phyloP scores from a whole-genome alignment of 2,113 vertebrate genomes.

The Stictonetta naevosa region DNA sequence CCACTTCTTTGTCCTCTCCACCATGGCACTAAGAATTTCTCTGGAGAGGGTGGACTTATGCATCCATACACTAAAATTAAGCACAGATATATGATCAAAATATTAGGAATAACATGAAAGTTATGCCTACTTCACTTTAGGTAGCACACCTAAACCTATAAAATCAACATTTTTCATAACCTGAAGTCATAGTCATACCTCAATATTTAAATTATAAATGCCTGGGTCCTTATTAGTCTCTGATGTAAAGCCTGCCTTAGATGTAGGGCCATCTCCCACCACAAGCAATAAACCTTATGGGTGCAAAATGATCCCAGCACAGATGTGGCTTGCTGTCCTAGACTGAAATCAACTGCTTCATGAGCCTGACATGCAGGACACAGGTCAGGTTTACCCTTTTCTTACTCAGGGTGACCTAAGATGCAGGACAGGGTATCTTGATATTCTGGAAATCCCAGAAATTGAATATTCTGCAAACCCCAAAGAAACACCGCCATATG shows the following conservation, averaged over 20 bases:
- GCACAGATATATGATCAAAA: neutral
- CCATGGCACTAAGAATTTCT: neutral
- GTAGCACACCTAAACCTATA: neutral
- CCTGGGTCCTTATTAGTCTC: neutral
- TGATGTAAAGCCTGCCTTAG: neutral
- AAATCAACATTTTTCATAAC: neutral
- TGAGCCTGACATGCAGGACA: neutral
- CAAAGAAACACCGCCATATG: neutral
- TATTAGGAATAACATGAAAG: neutral
- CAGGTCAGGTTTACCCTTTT: neutral
- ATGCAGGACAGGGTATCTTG: neutral
- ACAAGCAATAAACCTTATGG: neutral
- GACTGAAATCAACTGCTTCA: neutral
- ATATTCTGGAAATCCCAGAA: neutral
- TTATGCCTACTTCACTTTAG: neutral
- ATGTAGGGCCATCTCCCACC: neutral
- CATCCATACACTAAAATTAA: neutral
- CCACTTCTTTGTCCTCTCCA: neutral
- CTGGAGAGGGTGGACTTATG: neutral
- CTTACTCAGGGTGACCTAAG: neutral
- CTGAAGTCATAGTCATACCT: neutral
- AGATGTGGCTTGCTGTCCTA: neutral
- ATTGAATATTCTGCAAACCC: neutral
- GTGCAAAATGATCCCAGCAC: neutral
- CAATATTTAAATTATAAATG: neutral